Percentiles rank a stretch among this genome's conserved stretches.
phyloP scores from a whole-genome alignment of 2,888 invertebrate species.

The Oligia strigilis region DNA sequence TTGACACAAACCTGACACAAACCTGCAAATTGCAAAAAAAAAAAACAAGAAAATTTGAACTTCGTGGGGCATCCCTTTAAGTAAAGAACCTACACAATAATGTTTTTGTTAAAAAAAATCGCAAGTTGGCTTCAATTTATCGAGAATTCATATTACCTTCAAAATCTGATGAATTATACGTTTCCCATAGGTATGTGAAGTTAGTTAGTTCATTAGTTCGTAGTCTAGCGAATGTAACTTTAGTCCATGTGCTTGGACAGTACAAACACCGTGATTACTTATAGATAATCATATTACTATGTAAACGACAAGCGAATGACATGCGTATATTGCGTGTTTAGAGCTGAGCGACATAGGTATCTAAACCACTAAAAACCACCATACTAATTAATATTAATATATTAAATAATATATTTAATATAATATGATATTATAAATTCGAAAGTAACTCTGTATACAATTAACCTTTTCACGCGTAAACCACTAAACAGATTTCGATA shows the following conservation, averaged over 20 bases:
- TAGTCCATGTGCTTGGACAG: conserved; percentile 50
- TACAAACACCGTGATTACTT: conserved; percentile 16
- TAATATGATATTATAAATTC: no score
- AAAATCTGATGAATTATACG: neutral
- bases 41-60: neutral
- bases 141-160: neutral
- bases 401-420: no score
- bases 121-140: no score
- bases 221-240: conserved; percentile 35
- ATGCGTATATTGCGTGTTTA: conserved; percentile 11
- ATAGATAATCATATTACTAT: conserved; percentile 6
- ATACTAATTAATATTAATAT: neutral
- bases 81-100: neutral
- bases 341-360: neutral
- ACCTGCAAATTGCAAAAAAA: neutral
- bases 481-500: neutral
- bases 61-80: neutral
- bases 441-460: no score
- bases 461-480: no score
- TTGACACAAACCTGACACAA: neutral
- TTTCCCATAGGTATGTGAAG: neutral
- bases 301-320: conserved; percentile 10
- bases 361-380: neutral
- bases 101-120: neutral
- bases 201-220: neutral